Evolutionary conservation across 2,888 invertebrate species (phyloP).

Genomic region (Luffia ferchaultella): DNA sequence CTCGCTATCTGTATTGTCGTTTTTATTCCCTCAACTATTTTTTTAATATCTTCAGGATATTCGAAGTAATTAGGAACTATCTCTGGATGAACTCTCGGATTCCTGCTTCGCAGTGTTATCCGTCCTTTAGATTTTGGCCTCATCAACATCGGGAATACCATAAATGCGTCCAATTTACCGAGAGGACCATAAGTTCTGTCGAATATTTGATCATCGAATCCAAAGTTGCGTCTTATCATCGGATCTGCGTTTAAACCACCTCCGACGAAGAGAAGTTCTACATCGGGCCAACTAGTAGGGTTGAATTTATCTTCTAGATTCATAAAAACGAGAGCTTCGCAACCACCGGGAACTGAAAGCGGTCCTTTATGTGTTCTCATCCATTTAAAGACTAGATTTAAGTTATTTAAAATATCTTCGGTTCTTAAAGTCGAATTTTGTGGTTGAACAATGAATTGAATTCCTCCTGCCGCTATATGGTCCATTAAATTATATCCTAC

Average conservation of each 20-base stretch:
- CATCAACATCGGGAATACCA: slow-evolving; percentile 75
- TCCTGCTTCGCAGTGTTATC: slow-evolving; percentile 71
- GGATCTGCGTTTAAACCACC: slow-evolving; percentile 61
- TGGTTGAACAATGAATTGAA: slow-evolving; percentile 62
- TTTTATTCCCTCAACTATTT: slow-evolving; percentile 71
- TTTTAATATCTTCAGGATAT: slow-evolving; percentile 67
- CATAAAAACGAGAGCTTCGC: slow-evolving; percentile 72
- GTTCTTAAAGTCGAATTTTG: slow-evolving; percentile 32
- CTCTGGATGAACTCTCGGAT: slow-evolving; percentile 77
- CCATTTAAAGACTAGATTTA: slow-evolving; percentile 59
- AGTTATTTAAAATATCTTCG: slow-evolving; percentile 40
- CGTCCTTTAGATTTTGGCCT: slow-evolving; percentile 76
- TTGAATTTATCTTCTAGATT: slow-evolving; percentile 66
- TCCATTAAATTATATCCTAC: slow-evolving; percentile 78
- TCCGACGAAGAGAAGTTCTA: slow-evolving; percentile 69
- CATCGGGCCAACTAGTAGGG: slow-evolving; percentile 67
- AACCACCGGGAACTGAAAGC: slow-evolving; percentile 70
- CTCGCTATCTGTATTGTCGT: slow-evolving; percentile 63
- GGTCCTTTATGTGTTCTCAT: slow-evolving; percentile 62
- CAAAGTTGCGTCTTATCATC: slow-evolving; percentile 54
- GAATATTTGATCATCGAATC: slow-evolving; percentile 54
- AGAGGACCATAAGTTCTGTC: slow-evolving; percentile 41
- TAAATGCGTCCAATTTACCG: slow-evolving; percentile 45
- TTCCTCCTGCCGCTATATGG: slow-evolving; percentile 71
- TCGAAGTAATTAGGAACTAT: slow-evolving; percentile 84